A percentile compares a stretch with the other conserved stretches of the same genome.
Evolutionary conservation across 2,888 invertebrate species (phyloP).

Genomic region (Acrobasis consociella): DNA sequence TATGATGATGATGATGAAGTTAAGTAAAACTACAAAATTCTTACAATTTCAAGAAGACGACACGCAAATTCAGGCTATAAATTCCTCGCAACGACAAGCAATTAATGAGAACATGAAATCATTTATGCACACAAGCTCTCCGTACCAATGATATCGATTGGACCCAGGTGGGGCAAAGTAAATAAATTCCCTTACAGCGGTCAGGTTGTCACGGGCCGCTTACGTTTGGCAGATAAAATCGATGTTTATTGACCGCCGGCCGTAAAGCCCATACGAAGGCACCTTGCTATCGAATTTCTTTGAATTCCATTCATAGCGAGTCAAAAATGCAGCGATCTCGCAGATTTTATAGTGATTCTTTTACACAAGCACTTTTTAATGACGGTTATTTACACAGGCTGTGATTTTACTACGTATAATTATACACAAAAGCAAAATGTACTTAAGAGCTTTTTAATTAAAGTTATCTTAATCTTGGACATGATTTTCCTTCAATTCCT

Average conservation of each 20-base stretch:
- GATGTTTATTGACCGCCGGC: constrained; percentile 40
- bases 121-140: neutral
- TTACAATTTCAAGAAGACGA: neutral
- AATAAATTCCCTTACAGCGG: constrained; percentile 32
- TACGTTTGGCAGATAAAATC: constrained; percentile 45
- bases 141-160: neutral
- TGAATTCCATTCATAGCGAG: constrained; percentile 29
- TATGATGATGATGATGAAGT: too few relatives aligned
- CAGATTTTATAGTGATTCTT: neutral
- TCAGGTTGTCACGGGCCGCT: constrained; percentile 38
- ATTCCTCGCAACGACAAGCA: neutral
- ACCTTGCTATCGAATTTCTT: constrained; percentile 33
- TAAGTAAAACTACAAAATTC: neutral
- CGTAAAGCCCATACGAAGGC: constrained; percentile 22
- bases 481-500: too few relatives aligned
- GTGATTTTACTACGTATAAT: too few relatives aligned
- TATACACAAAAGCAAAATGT: too few relatives aligned
- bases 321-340: neutral
- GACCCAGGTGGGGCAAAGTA: constrained; percentile 30
- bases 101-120: neutral
- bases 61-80: neutral
- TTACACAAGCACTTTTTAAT: too few relatives aligned
- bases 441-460: too few relatives aligned
- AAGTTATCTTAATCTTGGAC: too few relatives aligned
- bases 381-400: too few relatives aligned